Base-by-base conservation (phyloP, 2,888 invertebrate species). In the Rhagonycha fulva region DNA sequence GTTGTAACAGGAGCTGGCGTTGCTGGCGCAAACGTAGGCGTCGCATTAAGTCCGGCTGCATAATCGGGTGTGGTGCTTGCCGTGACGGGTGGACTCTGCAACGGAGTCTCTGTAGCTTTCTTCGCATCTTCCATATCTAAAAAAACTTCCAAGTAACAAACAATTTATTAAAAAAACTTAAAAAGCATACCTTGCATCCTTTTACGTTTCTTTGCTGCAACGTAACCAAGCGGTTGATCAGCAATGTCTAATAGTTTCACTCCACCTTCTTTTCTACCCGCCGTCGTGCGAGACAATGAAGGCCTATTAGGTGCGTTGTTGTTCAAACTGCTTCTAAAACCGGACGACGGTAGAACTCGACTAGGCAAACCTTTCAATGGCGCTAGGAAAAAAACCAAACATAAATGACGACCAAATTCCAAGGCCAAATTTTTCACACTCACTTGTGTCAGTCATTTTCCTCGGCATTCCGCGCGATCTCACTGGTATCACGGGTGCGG, bases 361-460 rank as follows among this genome's bases (percentile, higher is more conserved):
- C 95, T 96, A 1, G 98, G 97, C 80, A 98, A 94, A 0, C 98
- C 98, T 85, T 96, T 97, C 47, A 98, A 88, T 0, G 98, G 98
- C 1, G 98, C 96, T 96, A 62, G 5, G 71, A 69, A 3, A 74
- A 9, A 62, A 72, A 72, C 19, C 19, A 26, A 63, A 62, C 30
- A 14, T 9, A 61, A 73, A 60, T 30, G 5, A 19, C 2, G 5
- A 19, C 2, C 12, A 14, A 24, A 61, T 62, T 28, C 11, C n/a
- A 69, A 73, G 14, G 24, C 23, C 9, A 72, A 19, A n/a, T 26
- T 12, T 28, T 2, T 24, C n/a, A 62, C 47, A 86, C 90, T 91
- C 89, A 96, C 96, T 97, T 61, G 96, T 96, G 85, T 98, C 98
- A 83, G 98, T 98, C 96, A 98, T 97, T 90, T 98, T 98, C 83